Conservation (phyloP, 1,140 invertebrate species). For the Sitophilus oryzae region DNA sequence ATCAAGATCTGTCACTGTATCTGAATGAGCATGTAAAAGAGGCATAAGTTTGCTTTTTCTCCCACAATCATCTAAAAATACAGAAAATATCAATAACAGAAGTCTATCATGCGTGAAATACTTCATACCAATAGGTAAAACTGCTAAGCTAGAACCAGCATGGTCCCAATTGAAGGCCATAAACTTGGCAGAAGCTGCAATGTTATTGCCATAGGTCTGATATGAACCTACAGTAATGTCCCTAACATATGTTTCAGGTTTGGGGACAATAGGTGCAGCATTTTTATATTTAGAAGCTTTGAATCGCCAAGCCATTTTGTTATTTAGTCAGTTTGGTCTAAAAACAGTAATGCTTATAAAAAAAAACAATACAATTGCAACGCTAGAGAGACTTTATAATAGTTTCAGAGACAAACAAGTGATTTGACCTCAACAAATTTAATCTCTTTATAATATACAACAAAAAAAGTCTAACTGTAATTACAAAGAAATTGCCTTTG, state of each 20-base stretch:
- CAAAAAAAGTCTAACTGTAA: too few species aligned
- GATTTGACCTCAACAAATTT: too few species aligned
- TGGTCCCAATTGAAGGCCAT: constrained; percentile 92
- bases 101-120: neutral
- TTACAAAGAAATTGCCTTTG: too few species aligned
- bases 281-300: constrained; percentile 97
- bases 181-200: constrained; percentile 83
- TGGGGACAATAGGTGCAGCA: constrained; percentile 87
- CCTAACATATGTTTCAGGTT: constrained; percentile 82
- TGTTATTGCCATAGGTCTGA: constrained; percentile 90
- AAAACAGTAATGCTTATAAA: neutral
- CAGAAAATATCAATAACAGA: neutral
- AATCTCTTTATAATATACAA: too few species aligned
- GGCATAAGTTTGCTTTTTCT: constrained; percentile 81
- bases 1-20: constrained; percentile 90
- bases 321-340: neutral
- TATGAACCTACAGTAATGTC: constrained; percentile 86
- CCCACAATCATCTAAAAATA: constrained; percentile 64
- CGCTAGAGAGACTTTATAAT: neutral
- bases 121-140: constrained; percentile 63
- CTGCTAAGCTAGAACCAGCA: constrained; percentile 76
- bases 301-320: constrained; percentile 85
- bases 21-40: constrained; percentile 74
- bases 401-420: too few species aligned
- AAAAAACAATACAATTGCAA: neutral